Base-by-base conservation (phyloP, 2,888 invertebrate genomes). In the Leuctra nigra region DNA sequence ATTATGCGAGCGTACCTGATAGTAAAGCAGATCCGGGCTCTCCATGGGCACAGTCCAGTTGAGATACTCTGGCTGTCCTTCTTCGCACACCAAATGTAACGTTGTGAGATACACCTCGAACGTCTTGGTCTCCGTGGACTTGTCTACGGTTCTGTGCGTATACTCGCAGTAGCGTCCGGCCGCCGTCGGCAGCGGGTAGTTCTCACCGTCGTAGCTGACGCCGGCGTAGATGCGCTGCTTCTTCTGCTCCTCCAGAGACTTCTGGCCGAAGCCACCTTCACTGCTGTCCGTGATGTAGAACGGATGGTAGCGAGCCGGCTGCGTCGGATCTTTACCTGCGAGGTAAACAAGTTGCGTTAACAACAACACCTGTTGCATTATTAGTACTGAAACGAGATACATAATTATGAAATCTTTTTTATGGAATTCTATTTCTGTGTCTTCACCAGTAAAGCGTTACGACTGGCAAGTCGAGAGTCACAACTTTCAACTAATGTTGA, bases 101-200 rank as follows among this genome's bases (percentile, higher is more conserved):
- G 91, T 91, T 63, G 81, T 77, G 73, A 84, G 81, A 72, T 84
- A 93, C 13, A 83, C 83, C 62, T 85, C 83, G 67, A 93, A 92
- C 0, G 87, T 86, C 59, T 83, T 83, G 0, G 82, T 83, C 54
- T 81, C 79, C 1, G 77, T 74, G 2, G 88, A 83, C 68, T 80
- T 83, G 73, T 93, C 92, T 0, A 83, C 75, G 0, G 83, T 83
- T 67, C 83, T 86, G 73, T 91, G 91, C 0, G 81, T 79, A 87
- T 90, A 93, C 69, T 92, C 91, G 71, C 93, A 93, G 69, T 90
- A 90, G 7, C 89, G 82, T 1, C 92, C 92, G 53, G 82, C 87
- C 50, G 88, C 87, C 9, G 86, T 89, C 1, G 93, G 91, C 60
- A 82, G 82, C 0, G 91, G 84, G 68, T 86, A 86, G 4, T 88